Conservation (phyloP, 2,797 vertebrate species). For the Silurus aristotelis region DNA sequence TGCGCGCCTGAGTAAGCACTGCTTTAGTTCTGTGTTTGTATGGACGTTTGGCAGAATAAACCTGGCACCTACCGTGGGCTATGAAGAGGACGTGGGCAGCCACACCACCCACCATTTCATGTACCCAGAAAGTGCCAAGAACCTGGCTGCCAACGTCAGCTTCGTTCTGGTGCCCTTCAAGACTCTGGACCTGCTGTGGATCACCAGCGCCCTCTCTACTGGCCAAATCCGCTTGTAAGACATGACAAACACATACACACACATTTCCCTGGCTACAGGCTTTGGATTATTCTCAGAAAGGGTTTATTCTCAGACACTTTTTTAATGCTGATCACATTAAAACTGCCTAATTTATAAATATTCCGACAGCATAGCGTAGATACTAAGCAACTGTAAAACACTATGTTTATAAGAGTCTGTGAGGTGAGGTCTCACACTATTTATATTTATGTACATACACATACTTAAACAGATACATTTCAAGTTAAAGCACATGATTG, state of each 20-base stretch:
- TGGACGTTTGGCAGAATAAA: conserved; percentile 82
- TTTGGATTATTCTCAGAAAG: neutral
- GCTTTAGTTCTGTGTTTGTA: conserved; percentile 27
- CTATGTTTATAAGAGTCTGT: neutral
- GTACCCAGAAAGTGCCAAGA: conserved; percentile 99
- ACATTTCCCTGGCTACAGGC: neutral
- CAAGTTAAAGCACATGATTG: conserved; percentile 23
- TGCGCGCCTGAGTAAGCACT: conserved; percentile 21
- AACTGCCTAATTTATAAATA: conserved; percentile 27
- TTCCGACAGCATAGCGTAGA: neutral
- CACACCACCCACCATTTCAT: conserved; percentile 98
- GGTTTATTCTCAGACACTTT: neutral
- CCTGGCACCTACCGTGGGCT: conserved; percentile 94
- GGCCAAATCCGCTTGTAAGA: conserved; percentile 97
- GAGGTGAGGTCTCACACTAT: neutral
- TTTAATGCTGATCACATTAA: neutral
- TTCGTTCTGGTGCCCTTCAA: conserved; percentile 98
- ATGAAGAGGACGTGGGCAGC: conserved; percentile 90
- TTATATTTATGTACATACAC: neutral
- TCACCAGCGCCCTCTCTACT: conserved; percentile 93
- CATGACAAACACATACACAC: conserved; percentile 21
- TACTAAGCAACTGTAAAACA: conserved; percentile 13
- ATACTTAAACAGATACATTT: neutral
- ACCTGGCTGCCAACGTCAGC: conserved; percentile 93
- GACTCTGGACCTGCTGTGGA: conserved; percentile 96